phyloP scores from a whole-genome alignment of 1,140 invertebrate genomes.

The Mamestra configurata region DNA sequence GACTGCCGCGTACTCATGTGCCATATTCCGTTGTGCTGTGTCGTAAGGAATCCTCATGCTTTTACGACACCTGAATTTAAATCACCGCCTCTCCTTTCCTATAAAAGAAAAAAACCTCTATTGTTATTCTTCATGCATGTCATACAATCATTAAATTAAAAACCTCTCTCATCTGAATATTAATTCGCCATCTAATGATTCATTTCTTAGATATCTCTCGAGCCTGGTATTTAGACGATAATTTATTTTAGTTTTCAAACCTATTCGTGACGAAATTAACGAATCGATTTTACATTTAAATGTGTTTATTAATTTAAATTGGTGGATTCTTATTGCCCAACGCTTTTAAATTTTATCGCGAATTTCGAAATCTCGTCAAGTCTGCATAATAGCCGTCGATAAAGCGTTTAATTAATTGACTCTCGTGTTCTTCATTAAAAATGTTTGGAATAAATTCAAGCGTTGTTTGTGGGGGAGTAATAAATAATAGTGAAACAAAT shows the following conservation, averaged over 20 bases:
- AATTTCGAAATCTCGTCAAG: constrained; percentile 37
- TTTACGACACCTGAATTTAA: constrained; percentile 7
- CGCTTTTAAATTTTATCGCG: constrained; percentile 22
- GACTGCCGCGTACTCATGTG: constrained; percentile 50
- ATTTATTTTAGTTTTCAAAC: constrained; percentile 42
- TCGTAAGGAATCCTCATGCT: constrained; percentile 21
- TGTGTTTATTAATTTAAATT: constrained; percentile 42
- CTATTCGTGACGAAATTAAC: constrained; percentile 36
- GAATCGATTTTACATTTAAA: constrained; percentile 32
- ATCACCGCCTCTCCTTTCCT: neutral
- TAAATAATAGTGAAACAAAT: constrained; percentile 70
- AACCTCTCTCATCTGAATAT: constrained; percentile 2
- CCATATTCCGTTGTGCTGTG: constrained; percentile 32
- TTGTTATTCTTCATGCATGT: constrained; percentile 20
- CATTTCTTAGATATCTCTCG: constrained; percentile 14
- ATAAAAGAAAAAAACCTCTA: too few relatives aligned
- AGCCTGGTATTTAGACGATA: constrained; percentile 19
- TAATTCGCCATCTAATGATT: constrained; percentile 20
- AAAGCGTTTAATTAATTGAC: constrained; percentile 25
- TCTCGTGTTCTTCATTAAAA: constrained; percentile 18
- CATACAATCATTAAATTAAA: constrained; percentile 17
- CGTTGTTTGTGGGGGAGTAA: constrained; percentile 6
- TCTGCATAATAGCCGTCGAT: neutral
- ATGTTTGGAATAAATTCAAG: constrained; percentile 17
- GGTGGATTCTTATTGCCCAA: constrained; percentile 25